phyloP scores from a whole-genome alignment of 2,797 vertebrate species.

The Arrhamphus sclerolepis region DNA sequence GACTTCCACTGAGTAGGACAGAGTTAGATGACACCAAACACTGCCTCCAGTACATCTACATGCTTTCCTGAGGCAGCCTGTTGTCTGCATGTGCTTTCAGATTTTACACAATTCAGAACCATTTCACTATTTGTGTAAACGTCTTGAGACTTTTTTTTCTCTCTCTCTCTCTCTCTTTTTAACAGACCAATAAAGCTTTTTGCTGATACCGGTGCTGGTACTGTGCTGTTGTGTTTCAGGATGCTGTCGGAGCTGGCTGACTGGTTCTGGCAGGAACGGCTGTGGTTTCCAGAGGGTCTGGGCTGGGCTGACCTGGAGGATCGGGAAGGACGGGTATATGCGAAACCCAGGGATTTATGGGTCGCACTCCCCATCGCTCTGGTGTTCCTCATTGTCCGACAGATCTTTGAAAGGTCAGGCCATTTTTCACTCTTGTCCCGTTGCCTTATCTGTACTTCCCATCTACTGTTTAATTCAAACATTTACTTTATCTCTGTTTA shows the following conservation, averaged over 20 bases:
- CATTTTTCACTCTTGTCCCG: conserved; percentile 5
- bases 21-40: conserved; percentile 11
- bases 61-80: no score
- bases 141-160: neutral
- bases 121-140: conserved; percentile 3
- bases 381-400: conserved; percentile 88
- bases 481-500: conserved; percentile 10
- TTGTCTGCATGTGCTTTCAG: neutral
- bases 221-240: conserved; percentile 64
- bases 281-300: conserved; percentile 92
- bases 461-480: conserved; percentile 1
- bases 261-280: conserved; percentile 93
- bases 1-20: conserved; percentile 11
- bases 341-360: conserved; percentile 90
- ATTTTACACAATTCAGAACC: neutral
- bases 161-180: no score
- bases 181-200: conserved; percentile 6
- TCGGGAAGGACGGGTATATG: conserved; percentile 86
- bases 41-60: conserved; percentile 4
- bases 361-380: conserved; percentile 90
- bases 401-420: conserved; percentile 92
- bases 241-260: conserved; percentile 89
- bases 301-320: conserved; percentile 95
- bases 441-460: conserved; percentile 4
- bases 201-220: conserved; percentile 21